Evolutionary conservation across 2,797 vertebrate genomes (phyloP).

Genomic region (Astyanax mexicanus): DNA sequence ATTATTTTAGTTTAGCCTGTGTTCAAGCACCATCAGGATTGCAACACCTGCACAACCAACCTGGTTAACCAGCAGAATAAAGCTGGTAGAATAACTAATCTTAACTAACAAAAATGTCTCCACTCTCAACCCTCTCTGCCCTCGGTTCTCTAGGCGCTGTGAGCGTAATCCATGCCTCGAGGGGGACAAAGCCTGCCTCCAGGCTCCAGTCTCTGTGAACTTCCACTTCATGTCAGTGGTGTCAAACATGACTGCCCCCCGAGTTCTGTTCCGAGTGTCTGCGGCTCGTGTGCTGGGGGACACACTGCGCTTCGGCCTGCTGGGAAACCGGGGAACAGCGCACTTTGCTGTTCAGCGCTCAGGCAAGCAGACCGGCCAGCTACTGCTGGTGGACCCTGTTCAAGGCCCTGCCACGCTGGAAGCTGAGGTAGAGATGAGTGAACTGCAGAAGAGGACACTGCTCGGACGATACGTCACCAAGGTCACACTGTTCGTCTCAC

Average conservation of each 20-base stretch:
- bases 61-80: too few relatives aligned
- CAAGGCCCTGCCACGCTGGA: conserved; percentile 78
- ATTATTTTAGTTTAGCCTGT: too few relatives aligned
- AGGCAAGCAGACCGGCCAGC: conserved; percentile 77
- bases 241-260: conserved; percentile 82
- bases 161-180: conserved; percentile 85
- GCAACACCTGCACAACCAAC: too few relatives aligned
- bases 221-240: conserved; percentile 86
- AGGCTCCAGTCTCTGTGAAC: conserved; percentile 83
- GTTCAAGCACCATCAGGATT: too few relatives aligned
- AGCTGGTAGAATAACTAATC: too few relatives aligned
- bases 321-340: conserved; percentile 63
- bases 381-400: conserved; percentile 78
- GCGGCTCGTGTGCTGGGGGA: conserved; percentile 77
- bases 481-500: conserved; percentile 83
- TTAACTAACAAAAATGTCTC: too few relatives aligned
- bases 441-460: conserved; percentile 75
- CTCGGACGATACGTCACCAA: conserved; percentile 87
- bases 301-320: conserved; percentile 81
- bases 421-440: conserved; percentile 88
- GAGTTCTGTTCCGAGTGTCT: conserved; percentile 84
- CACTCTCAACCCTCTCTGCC: too few relatives aligned
- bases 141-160: conserved; percentile 81
- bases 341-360: conserved; percentile 80
- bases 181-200: conserved; percentile 76